Percentiles rank a stretch among this genome's conserved stretches.
These are phyloP conservation scores for Sclerodermus sp. DNA, from an alignment of 2,888 invertebrate species.

Conservation along the genomic window DNA sequence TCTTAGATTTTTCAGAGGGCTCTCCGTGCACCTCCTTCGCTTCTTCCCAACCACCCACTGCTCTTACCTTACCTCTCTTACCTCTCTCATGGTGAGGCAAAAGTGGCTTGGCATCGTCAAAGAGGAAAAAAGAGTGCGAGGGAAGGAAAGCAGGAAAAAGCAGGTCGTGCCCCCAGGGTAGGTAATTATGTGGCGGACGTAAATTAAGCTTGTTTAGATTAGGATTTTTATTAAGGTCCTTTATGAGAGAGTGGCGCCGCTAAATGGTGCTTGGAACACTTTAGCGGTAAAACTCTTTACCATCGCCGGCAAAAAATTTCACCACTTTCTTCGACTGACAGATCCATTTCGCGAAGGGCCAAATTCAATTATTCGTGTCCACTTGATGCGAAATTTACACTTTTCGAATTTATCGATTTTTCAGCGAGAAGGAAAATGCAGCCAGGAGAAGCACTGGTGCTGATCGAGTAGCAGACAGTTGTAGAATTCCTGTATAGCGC, in stretches of 20 bases:
- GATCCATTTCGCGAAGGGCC: not conserved
- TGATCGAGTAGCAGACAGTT: too few relatives aligned
- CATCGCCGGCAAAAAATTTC: conserved; percentile 7
- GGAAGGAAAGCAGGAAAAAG: conserved; percentile 14
- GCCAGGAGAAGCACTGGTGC: too few relatives aligned
- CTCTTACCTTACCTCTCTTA: conserved; percentile 18
- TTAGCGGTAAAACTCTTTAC: conserved; percentile 21
- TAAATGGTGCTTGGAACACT: conserved; percentile 48
- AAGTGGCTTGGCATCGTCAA: conserved; percentile 21
- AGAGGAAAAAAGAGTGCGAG: conserved; percentile 15
- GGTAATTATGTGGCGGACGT: conserved; percentile 59
- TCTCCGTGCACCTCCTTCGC: conserved; percentile 32
- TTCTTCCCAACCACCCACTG: conserved; percentile 3
- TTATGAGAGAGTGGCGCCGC: conserved; percentile 46
- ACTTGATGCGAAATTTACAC: not conserved
- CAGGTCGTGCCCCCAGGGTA: conserved; percentile 43
- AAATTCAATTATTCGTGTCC: too few relatives aligned
- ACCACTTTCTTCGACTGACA: not conserved
- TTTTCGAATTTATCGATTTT: too few relatives aligned
- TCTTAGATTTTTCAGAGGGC: conserved; percentile 57
- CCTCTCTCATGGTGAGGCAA: conserved; percentile 19
- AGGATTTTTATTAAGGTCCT: conserved; percentile 58
- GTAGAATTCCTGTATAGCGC: too few relatives aligned
- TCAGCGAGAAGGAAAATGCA: too few relatives aligned
- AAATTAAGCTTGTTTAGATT: conserved; percentile 59